Base-by-base conservation (phyloP, 2,888 invertebrate species). In the Argyra leucocephala region DNA sequence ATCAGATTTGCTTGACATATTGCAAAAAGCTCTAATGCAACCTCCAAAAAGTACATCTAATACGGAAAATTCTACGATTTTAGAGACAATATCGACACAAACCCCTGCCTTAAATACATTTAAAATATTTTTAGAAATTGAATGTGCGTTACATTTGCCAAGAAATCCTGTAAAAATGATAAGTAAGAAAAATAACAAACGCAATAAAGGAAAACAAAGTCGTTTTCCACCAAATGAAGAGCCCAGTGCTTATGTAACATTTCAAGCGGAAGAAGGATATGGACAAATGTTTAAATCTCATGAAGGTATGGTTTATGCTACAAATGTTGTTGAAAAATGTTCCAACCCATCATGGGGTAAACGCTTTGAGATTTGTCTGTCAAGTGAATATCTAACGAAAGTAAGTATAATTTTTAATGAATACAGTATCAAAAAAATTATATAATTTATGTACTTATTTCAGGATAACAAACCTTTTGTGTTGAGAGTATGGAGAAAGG, bases 231-330 rank as follows among this genome's bases (percentile, higher is more conserved):
- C 82, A 64, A 76, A 78, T 22, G 76, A 82, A 18, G 80, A 83
- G 62, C 85, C 85, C 12, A 83, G 82, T 71, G 82, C 84, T 58
- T 86, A 86, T 72, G 86, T 86, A 12, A 84, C 83, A 63, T 86
- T 86, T 73, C 84, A 85, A 72, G 81, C 82, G 3, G 66, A 72
- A 10, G 68, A 68, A 23, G 73, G 74, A 31, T 69, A 73, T 63
- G 74, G 74, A 2, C 68, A 67, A 24, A 73, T 72, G 5, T 73
- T 74, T 57, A 78, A 76, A 66, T 78, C 78, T 1, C 76, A 76
- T 65, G 79, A 79, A 66, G 79, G 79, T 24, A 72, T 78, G 64
- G 80, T 79, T 57, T 79, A 76, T 72, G 76, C 82, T 23, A 85
- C 86, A 15, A 78, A 81, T 68, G 77, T 85, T 64, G 79, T 82